A percentile compares a stretch with the other conserved stretches of the same genome.
Evolutionary conservation across 2,113 vertebrate genomes (phyloP).

Genomic region (Amphiprion ocellaris): DNA sequence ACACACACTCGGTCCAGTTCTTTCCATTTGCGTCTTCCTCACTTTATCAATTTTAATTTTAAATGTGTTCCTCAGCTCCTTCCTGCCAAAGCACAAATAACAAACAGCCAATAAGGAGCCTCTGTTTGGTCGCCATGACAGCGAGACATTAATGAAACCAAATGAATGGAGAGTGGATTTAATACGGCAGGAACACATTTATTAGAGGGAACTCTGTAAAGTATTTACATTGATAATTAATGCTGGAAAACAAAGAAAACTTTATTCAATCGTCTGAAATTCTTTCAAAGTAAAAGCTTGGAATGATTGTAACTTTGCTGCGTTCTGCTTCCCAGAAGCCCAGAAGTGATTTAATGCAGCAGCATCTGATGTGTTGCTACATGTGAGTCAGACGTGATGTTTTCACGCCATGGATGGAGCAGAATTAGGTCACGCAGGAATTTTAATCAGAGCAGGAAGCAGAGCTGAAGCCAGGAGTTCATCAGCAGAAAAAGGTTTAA

Average conservation of each 20-base stretch:
- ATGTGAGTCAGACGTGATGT: constrained; percentile 21
- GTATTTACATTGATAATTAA: too few species aligned
- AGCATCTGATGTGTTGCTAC: constrained; percentile 35
- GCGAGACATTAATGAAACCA: neutral
- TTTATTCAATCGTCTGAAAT: too few species aligned
- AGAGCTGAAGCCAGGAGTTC: constrained; percentile 16
- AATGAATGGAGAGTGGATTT: neutral
- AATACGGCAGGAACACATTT: neutral
- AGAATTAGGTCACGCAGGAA: constrained; percentile 43
- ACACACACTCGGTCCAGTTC: neutral
- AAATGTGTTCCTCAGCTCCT: constrained; percentile 10
- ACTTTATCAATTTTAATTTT: constrained; percentile 22
- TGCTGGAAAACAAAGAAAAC: too few species aligned
- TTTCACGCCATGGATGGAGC: constrained; percentile 9
- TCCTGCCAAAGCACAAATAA: neutral
- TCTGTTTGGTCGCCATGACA: neutral
- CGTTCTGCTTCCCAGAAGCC: too few species aligned
- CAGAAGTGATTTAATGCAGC: neutral
- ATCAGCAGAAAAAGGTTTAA: neutral
- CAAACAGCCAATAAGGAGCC: neutral
- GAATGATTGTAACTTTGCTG: too few species aligned
- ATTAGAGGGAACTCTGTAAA: neutral
- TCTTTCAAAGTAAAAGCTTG: too few species aligned
- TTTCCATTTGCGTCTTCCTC: neutral
- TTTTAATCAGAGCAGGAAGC: constrained; percentile 10